Percentiles rank a stretch among this genome's conserved stretches.
Evolutionary conservation across 2,888 invertebrate species (phyloP).

Genomic region (Noctua comes): DNA sequence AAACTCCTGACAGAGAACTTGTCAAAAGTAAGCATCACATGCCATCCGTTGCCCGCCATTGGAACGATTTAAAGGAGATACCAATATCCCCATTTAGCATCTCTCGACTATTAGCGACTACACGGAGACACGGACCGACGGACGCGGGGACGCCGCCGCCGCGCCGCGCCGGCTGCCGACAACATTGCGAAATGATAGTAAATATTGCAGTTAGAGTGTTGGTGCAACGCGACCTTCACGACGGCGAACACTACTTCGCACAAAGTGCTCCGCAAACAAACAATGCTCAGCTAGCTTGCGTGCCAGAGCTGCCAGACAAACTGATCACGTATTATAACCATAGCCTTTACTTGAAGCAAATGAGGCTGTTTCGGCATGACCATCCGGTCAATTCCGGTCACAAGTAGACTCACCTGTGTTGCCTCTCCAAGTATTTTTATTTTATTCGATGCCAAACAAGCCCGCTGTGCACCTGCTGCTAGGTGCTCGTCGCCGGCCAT

Average conservation of each 20-base stretch:
- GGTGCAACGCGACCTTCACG: slow-evolving; percentile 45
- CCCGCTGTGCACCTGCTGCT: no score
- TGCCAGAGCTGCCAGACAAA: background rate
- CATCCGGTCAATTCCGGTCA: slow-evolving; percentile 15
- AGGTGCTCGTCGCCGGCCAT: no score
- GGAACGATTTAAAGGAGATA: background rate
- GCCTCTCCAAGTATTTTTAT: background rate
- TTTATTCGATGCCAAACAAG: background rate
- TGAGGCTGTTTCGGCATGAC: background rate
- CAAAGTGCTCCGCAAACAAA: slow-evolving; percentile 7
- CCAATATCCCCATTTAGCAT: slow-evolving; percentile 8
- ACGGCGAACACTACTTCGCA: background rate
- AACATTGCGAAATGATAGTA: slow-evolving; percentile 30
- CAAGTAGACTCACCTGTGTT: background rate
- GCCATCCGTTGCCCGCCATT: background rate
- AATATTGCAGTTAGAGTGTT: slow-evolving; percentile 36
- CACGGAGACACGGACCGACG: background rate
- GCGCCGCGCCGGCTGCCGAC: background rate
- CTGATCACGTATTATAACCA: background rate
- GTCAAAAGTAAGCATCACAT: background rate
- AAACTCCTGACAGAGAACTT: background rate
- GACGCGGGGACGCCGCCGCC: no score
- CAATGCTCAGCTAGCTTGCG: background rate
- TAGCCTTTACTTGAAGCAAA: slow-evolving; percentile 4
- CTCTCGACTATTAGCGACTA: slow-evolving; percentile 16